Conservation (phyloP, 2,797 vertebrate genomes). For the Leuciscus waleckii region DNA sequence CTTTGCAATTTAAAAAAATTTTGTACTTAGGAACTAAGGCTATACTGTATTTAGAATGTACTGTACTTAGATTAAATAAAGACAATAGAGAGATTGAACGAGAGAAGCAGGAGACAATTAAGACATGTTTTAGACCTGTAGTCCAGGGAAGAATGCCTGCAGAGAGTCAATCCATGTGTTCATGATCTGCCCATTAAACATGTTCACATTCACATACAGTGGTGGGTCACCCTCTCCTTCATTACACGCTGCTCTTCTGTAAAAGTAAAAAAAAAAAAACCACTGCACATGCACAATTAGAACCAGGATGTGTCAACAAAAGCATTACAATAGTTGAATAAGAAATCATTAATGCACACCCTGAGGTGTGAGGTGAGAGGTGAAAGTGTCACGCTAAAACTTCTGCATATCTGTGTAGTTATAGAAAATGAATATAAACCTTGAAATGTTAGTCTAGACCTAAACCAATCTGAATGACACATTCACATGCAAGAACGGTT, state of each 20-base stretch:
- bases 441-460: background rate
- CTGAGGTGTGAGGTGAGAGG: background rate
- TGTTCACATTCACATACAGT: conserved; percentile 97
- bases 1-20: no score
- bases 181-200: conserved; percentile 97
- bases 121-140: conserved; percentile 83
- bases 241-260: conserved; percentile 93
- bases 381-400: background rate
- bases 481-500: background rate
- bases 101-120: background rate
- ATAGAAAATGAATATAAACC: background rate
- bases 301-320: background rate
- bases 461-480: background rate
- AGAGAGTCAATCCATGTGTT: conserved; percentile 99
- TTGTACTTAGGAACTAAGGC: background rate
- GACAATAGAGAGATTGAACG: background rate
- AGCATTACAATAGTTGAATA: background rate
- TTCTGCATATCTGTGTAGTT: background rate
- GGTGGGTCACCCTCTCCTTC: conserved; percentile 97
- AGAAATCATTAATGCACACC: background rate
- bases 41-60: background rate
- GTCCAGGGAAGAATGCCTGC: conserved; percentile 97
- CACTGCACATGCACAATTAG: conserved; percentile 71
- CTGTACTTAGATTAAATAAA: background rate
- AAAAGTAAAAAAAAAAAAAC: background rate